Evolutionary conservation across 2,113 vertebrate species (phyloP), one percentile per base, ranked within the genome.

Genomic region (Tringa solitaria): DNA sequence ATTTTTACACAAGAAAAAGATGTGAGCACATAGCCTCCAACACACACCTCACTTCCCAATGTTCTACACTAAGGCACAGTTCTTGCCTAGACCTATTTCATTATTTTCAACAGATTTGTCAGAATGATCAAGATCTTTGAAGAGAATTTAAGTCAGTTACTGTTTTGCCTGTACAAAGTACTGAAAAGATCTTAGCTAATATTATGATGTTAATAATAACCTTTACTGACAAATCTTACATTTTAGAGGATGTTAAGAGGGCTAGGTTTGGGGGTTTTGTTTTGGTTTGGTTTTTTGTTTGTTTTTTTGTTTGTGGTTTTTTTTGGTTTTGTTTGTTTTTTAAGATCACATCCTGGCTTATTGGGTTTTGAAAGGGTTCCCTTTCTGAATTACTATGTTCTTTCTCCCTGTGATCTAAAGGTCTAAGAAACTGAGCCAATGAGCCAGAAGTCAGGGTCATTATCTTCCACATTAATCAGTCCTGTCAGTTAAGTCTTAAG

Each of bases 401-500:
- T 93, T 78, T 89, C 94, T 97, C 64, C 35, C 39, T 94, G 69
- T 79, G 39, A 94, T 91, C 68, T 90, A 86, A 69, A 68, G 90
- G 89, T 65, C 72, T 63, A 74, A 88, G 89, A 82, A 96, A 95
- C 60, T 78, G 86, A 97, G 94, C 91, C 96, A 97, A 95, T 83
- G 73, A 95, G 85, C 43, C 93, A 96, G 91, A 97, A 96, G 96
- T 89, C 68, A 90, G 61, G 77, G 73, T 87, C 82, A 96, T 86
- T 93, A 90, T 76, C 94, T 95, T 87, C 33, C 75, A 85, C 50
- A 63, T 93, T 97, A 89, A 95, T 89, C 95, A 96, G 65, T 80
- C 59, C 46, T 96, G 96, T 94, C 96, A 96, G 93, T 88, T 96
- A 96, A 97, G 67, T 84, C 93, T 90, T 87, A 94, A 85, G 51